Evolutionary conservation across 2,113 vertebrate genomes (phyloP).

Genomic region (Silurus asotus): DNA sequence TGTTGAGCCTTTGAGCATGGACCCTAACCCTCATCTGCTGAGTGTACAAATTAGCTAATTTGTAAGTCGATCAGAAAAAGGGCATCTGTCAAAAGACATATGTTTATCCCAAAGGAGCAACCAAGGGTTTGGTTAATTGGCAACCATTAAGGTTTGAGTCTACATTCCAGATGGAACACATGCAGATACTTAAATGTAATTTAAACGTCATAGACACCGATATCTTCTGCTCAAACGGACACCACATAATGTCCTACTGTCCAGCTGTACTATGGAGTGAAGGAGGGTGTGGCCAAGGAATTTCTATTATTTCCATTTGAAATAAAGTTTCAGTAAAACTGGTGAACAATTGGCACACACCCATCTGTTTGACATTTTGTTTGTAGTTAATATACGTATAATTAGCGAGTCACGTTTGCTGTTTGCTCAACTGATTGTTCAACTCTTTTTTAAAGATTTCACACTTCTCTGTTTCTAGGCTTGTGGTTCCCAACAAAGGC

Average conservation of each 20-base stretch:
- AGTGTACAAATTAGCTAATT: too few species aligned
- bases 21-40: too few species aligned
- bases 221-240: neutral
- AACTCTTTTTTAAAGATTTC: too few species aligned
- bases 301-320: neutral
- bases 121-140: too few species aligned
- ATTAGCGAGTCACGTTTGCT: neutral
- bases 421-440: neutral
- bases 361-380: neutral
- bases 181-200: neutral
- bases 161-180: too few species aligned
- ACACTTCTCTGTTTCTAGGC: conserved; percentile 66
- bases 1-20: too few species aligned
- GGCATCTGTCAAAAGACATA: too few species aligned
- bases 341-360: neutral
- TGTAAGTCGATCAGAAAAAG: too few species aligned
- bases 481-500: conserved; percentile 98
- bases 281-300: neutral
- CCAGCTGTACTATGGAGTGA: neutral
- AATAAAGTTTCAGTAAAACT: neutral
- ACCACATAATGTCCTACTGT: neutral
- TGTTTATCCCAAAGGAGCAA: too few species aligned
- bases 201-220: neutral
- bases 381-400: neutral
- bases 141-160: too few species aligned